These are phyloP conservation scores for Bellardia bayeri DNA, from an alignment of 2,888 invertebrate genomes.

Conservation along the genomic window DNA sequence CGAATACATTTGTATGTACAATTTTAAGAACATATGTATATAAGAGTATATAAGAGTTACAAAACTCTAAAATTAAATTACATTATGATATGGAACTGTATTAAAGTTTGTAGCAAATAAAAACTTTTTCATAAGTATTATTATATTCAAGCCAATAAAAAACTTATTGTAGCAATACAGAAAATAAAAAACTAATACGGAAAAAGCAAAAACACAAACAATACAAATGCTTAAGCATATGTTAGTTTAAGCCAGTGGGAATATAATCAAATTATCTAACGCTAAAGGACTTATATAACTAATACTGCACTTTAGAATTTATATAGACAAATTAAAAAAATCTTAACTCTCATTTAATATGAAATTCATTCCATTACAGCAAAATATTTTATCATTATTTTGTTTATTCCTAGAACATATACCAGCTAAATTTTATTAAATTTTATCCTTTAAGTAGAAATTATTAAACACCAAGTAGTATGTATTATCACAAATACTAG, in stretches of 20 bases:
- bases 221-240: too few species aligned
- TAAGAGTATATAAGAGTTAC: background rate
- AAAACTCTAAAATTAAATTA: conserved; percentile 10
- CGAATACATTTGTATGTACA: too few species aligned
- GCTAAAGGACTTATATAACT: too few species aligned
- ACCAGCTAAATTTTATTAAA: background rate
- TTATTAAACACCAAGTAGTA: background rate
- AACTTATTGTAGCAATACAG: background rate
- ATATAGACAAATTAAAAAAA: too few species aligned
- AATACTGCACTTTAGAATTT: too few species aligned
- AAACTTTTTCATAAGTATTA: background rate
- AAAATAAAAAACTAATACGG: background rate
- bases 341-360: too few species aligned
- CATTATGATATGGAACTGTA: background rate
- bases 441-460: background rate
- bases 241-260: too few species aligned
- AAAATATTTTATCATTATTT: background rate
- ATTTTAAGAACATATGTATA: background rate
- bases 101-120: background rate
- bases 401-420: background rate
- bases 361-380: too few species aligned
- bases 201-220: too few species aligned
- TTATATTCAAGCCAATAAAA: background rate
- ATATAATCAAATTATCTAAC: too few species aligned
- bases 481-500: background rate